Evolutionary conservation across 2,888 invertebrate species (phyloP), one percentile per base, ranked within the genome.

Genomic region (Apotomis turbidana): DNA sequence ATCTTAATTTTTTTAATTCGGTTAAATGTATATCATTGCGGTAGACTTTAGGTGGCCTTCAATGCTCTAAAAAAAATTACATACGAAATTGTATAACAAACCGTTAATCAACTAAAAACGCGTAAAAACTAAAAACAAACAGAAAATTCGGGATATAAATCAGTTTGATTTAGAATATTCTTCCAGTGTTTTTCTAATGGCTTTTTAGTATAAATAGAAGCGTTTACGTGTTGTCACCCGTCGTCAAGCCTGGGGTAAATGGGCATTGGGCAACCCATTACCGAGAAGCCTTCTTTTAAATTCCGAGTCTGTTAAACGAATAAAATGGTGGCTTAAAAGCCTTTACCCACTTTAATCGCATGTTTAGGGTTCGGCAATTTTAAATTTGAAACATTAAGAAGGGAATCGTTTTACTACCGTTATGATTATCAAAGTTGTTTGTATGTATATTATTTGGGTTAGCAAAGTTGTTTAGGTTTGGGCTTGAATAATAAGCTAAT

Each of bases 311-410:
- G 60, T 54, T 60, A 60, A 41, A 66, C 54, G 55, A 66, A 71
- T 67, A 61, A 66, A 71, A 64, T 13, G 60, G 60, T 55, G 60
- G 54, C 66, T 60, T 71, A 71, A 71, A 71, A 71, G 71, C 71
- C 44, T 52, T 8, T 66, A 13, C 38, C 54, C 41, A 15, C 70
- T 60, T 66, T 60, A 54, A 55, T 41, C 52, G 44, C 44, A 64
- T 54, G 52, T 46, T 70, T 44, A 41, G 54, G 54, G 52, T 60
- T 66, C 49, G 46, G 54, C 46, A 60, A 38, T 46, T 59, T 46
- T 15, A 70, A 41, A 64, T 64, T 55, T 10, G 55, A 44, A 15
- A 44, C 27, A 13, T 64, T 64, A 27, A 36, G 27, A 57, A 36
- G 12, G 12, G 5, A 6, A 9, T 8, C 9, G 27, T 57, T 57